Base-by-base conservation (phyloP, 2,888 invertebrate species). In the Drosophila stalkeri region DNA sequence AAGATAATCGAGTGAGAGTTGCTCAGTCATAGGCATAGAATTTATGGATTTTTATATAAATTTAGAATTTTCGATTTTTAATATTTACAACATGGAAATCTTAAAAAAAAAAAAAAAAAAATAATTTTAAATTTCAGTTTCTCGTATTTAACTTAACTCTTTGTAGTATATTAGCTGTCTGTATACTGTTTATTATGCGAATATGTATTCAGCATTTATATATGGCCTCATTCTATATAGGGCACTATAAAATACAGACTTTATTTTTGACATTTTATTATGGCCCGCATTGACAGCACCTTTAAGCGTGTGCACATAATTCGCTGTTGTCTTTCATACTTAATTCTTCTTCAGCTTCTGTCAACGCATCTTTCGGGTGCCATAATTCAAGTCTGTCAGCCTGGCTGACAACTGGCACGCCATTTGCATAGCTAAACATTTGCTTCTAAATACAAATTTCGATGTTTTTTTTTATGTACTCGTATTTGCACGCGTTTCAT, bases 341-440 rank as follows among this genome's bases (percentile, higher is more conserved):
- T 80, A 47, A 75, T 80, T 61, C 55, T 74, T 62, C 35, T 62
- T 64, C 52, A 61, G 61, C 75, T 68, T 63, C 85, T 86, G 85
- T 86, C 85, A 89, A 76, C 85, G 89, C 85, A 86, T 84, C 89
- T 84, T 87, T 73, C 69, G 70, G 82, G 77, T 80, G 89, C 89
- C 85, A 89, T 89, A 89, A 87, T 84, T 85, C 85, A 86, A 89
- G 87, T 76, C 76, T 64, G 55, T 72, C 63, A 56, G 52, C 52
- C 66, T 44, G 69, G 33, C 57, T 63, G 80, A 37, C 77, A 68
- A 80, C 72, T 77, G 90, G 88, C 75, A 86, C 88, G 76, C 76
- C 80, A 90, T 86, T 90, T 89, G 90, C 86, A 86, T 90, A 86
- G 81, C 88, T 76, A 86, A 86, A 90, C 90, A 88, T 90, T 85